phyloP scores from a whole-genome alignment of 2,888 invertebrate genomes.

The Eugnorisma glareosa region DNA sequence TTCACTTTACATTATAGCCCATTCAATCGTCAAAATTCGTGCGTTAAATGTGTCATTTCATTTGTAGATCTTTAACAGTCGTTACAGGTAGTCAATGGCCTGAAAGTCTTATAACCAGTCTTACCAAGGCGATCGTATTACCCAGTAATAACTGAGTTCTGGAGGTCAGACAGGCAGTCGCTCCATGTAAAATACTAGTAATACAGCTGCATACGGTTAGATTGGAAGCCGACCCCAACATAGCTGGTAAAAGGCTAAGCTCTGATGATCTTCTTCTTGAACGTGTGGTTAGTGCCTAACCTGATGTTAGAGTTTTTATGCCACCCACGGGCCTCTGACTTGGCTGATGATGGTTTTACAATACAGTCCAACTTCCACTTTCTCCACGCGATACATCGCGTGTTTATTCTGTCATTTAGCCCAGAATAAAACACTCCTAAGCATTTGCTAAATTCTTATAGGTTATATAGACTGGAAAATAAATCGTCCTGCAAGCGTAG shows the following conservation, averaged over 20 bases:
- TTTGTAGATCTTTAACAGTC: not conserved
- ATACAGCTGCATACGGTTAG: not conserved
- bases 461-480: conserved; percentile 4
- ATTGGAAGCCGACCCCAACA: not conserved
- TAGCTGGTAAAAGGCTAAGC: not conserved
- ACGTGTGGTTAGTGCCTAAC: too few species aligned
- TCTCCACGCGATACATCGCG: not conserved
- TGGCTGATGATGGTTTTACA: not conserved
- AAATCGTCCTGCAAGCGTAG: conserved; percentile 5
- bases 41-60: not conserved
- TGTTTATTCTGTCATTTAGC: too few species aligned
- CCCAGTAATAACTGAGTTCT: not conserved
- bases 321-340: too few species aligned
- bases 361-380: too few species aligned
- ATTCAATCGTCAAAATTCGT: not conserved
- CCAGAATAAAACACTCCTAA: not conserved
- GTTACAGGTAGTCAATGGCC: too few species aligned
- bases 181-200: not conserved
- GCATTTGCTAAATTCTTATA: conserved; percentile 6
- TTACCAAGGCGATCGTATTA: not conserved
- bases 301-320: too few species aligned
- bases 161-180: not conserved
- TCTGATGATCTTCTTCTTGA: too few species aligned
- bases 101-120: not conserved
- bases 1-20: not conserved